phyloP scores from a whole-genome alignment of 2,113 vertebrate species.

The Oxyruncus cristatus region DNA sequence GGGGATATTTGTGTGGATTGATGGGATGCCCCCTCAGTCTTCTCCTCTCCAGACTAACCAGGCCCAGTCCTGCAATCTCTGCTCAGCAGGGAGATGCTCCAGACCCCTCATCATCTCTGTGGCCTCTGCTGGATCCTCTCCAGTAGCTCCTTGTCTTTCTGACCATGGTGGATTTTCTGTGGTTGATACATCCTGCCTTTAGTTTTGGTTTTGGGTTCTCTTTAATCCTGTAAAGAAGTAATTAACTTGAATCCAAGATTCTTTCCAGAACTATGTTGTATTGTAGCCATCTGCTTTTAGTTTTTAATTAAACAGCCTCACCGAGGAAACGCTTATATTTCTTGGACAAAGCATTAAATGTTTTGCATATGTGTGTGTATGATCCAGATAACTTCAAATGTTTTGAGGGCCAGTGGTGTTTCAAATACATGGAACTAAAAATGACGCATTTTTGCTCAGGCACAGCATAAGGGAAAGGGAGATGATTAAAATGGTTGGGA shows the following conservation, averaged over 20 bases:
- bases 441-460: not conserved
- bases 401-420: not conserved
- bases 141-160: not conserved
- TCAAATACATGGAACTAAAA: not conserved
- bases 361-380: not conserved
- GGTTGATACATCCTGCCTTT: not conserved
- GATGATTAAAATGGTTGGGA: not conserved
- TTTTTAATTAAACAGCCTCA: not conserved
- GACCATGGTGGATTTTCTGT: not conserved
- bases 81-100: not conserved
- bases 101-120: not conserved
- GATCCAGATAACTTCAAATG: not conserved
- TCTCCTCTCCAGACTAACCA: not conserved
- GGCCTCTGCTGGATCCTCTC: rapidly evolving
- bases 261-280: not conserved
- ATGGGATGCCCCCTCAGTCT: not conserved
- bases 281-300: not conserved
- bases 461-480: not conserved
- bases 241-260: not conserved
- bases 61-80: not conserved
- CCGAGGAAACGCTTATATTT: not conserved
- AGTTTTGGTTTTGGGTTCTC: not conserved
- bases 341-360: not conserved
- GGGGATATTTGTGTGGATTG: not conserved
- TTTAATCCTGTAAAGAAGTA: not conserved